Base-by-base conservation (phyloP, 2,113 vertebrate genomes). In the Euleptes europaea region DNA sequence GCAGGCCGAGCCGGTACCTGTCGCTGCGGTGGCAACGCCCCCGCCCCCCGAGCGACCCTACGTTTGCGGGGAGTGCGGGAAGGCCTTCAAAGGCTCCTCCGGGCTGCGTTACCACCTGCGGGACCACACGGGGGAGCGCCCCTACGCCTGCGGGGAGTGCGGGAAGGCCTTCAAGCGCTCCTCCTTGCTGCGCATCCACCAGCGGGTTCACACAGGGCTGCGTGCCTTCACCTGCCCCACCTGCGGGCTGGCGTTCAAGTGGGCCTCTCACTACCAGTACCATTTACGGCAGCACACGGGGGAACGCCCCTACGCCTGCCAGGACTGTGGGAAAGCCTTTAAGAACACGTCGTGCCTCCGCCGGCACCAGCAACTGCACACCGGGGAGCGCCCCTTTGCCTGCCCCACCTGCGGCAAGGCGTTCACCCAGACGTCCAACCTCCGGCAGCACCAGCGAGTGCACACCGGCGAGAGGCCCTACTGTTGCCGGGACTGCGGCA, bases 161-260 rank as follows among this genome's bases (percentile, higher is more conserved):
- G 97, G 97, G 77, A 98, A 99, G 94, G 97, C 98, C 93, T 99
- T 98, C 95, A 99, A 99, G 93, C 97, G 98, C 60, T 98, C 98
- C 0, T 98, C 97, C 0, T 95, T 98, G 67, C 97, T 99, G 78
- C 97, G 97, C 67, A 98, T 97, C 89, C 98, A 99, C 94, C 98
- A 98, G 94, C 95, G 98, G 0, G 98, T 98, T 8, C 98, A 98
- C 93, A 99, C 98, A 0, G 98, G 98, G 10, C 96, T 98, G n/a
- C 96, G 98, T 1, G 98, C 98, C 3, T 99, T 98, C 93, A 97
- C 97, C 84, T 99, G 98, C 8, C 96, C 97, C 74, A 97, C 98
- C 90, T 99, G 98, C 12, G 97, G 97, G 3, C 97, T 98, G 44
- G 97, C 98, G 15, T 99, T 99, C 95, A 99, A 99, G 91, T 98